These are phyloP conservation scores for Neoaliturus tenellus DNA, from an alignment of 2,888 invertebrate species.

Conservation along the genomic window DNA sequence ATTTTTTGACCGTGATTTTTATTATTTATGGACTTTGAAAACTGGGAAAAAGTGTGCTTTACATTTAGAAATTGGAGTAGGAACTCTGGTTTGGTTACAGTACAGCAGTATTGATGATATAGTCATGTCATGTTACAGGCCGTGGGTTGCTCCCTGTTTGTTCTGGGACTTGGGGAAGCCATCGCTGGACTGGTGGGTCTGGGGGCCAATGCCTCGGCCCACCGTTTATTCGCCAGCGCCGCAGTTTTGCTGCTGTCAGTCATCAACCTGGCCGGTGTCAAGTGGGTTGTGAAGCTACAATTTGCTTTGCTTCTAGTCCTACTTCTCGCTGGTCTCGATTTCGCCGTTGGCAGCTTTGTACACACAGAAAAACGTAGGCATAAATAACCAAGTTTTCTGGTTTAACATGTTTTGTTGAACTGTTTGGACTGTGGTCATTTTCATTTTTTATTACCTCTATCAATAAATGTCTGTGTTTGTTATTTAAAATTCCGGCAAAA, in stretches of 20 bases:
- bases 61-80: too few species aligned
- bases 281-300: slow-evolving; percentile 98
- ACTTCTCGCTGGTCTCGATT: slow-evolving; percentile 92
- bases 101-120: neutral
- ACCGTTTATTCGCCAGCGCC: slow-evolving; percentile 90
- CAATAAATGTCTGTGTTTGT: too few species aligned
- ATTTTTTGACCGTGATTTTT: too few species aligned
- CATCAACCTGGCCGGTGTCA: slow-evolving; percentile 97
- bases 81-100: too few species aligned
- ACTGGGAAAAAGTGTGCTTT: too few species aligned
- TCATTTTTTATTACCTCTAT: neutral
- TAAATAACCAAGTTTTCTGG: too few species aligned
- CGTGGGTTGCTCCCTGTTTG: slow-evolving; percentile 96
- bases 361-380: slow-evolving; percentile 81
- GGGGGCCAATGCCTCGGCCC: slow-evolving; percentile 85
- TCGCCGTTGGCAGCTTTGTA: slow-evolving; percentile 94
- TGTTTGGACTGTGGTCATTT: too few species aligned
- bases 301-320: slow-evolving; percentile 91
- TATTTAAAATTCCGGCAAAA: too few species aligned
- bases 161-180: slow-evolving; percentile 97
- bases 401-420: too few species aligned
- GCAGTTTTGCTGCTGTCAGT: slow-evolving; percentile 91
- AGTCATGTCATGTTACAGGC: slow-evolving; percentile 81
- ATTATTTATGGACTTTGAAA: too few species aligned
- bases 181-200: slow-evolving; percentile 90